These are phyloP conservation scores for Paramisgurnus dabryanus DNA, from an alignment of 2,113 vertebrate species.

Conservation along the genomic window DNA sequence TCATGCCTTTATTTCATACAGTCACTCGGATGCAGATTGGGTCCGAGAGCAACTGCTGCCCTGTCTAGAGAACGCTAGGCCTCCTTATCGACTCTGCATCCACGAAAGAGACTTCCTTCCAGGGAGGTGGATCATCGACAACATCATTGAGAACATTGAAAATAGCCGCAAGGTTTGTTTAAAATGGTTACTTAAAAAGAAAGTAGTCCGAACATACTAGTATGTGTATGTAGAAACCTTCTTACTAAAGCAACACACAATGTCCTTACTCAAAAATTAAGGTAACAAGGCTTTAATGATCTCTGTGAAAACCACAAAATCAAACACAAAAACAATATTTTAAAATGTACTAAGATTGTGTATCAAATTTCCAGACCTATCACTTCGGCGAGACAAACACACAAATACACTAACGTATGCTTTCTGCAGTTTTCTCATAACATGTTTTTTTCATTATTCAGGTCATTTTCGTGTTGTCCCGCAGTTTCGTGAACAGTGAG, in stretches of 20 bases:
- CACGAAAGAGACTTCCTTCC: conserved; percentile 86
- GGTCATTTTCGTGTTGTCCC: conserved; percentile 83
- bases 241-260: neutral
- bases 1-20: conserved; percentile 87
- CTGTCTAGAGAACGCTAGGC: conserved; percentile 72
- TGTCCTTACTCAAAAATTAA: too few relatives aligned
- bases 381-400: neutral
- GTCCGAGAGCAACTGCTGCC: conserved; percentile 77
- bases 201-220: too few relatives aligned
- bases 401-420: neutral
- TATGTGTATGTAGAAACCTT: too few relatives aligned
- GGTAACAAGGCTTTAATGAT: too few relatives aligned
- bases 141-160: conserved; percentile 88
- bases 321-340: too few relatives aligned
- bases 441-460: conserved; percentile 47
- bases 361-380: neutral
- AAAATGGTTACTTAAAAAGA: neutral
- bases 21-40: conserved; percentile 80
- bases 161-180: conserved; percentile 75
- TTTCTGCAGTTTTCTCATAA: conserved; percentile 18
- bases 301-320: too few relatives aligned
- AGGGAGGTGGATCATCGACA: conserved; percentile 86
- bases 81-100: conserved; percentile 80
- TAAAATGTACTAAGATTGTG: neutral
- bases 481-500: conserved; percentile 82